Conservation (phyloP, 1,140 invertebrate genomes). For the Pentalonia nigronervosa region DNA sequence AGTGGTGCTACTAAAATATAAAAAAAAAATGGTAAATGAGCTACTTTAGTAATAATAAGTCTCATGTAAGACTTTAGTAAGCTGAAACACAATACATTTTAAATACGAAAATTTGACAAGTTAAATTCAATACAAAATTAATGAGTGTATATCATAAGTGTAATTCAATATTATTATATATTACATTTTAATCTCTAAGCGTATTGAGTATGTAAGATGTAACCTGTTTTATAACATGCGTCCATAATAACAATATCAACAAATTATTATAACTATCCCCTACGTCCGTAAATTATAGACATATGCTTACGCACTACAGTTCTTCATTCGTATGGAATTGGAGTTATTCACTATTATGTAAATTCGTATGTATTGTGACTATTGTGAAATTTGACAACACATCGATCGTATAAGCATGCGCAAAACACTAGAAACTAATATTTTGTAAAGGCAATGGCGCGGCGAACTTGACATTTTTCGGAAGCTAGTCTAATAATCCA, state of each 20-base stretch:
- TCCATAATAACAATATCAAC: not conserved
- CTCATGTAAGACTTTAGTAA: no score
- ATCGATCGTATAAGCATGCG: not conserved
- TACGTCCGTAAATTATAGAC: not conserved
- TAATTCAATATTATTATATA: not conserved
- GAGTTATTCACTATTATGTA: not conserved
- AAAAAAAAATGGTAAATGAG: no score
- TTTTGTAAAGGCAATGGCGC: not conserved
- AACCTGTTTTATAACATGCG: not conserved
- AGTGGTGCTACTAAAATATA: no score
- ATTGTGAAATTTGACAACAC: not conserved
- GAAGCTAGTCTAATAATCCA: not conserved
- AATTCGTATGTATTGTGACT: not conserved
- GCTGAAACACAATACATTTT: no score
- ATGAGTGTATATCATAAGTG: no score
- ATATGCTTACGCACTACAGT: not conserved
- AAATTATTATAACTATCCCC: not conserved
- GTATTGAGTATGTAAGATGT: not conserved
- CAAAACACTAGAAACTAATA: not conserved
- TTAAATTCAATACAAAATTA: not conserved
- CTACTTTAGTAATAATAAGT: no score
- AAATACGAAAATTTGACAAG: no score
- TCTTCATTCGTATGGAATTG: not conserved
- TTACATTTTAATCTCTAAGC: not conserved
- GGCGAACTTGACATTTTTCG: not conserved